Evolutionary conservation across 2,888 invertebrate species (phyloP), one percentile per base, ranked within the genome.

Genomic region (Caenorhabditis imperialis): DNA sequence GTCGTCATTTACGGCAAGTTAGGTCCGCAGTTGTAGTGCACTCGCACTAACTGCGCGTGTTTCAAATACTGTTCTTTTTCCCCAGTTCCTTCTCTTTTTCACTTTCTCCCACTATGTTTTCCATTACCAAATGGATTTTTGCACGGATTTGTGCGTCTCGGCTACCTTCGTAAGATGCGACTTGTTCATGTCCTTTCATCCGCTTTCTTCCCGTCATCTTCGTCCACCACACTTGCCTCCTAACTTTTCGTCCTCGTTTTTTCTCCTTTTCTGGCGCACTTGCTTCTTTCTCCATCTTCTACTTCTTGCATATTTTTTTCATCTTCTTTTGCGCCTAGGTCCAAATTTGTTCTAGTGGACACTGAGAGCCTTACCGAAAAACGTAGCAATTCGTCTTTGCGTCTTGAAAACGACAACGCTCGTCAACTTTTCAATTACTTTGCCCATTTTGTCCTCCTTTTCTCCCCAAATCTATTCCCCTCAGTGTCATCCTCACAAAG

Each of bases 381-480:
- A 67, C 57, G 67, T 51, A 50, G 67, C 67, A 67, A 67, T 57
- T 67, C 67, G 57, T 67, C 67, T 67, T 55, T 33, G 35, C 51
- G 48, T 67, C 67, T 67, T 67, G 67, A 58, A 67, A 67, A 67
- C 67, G 67, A 67, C 67, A 57, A 57, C 67, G 67, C 67, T 67
- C 67, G 67, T 67, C 67, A 67, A 67, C 57, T 67, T 67, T 67
- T 67, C 67, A 67, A 67, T 67, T 67, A 67, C 67, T 67, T 67
- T 67, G 57, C 57, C 57, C 44, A 57, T 42, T 67, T 63, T 63
- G 63, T 63, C 63, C 54, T 22, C 22, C 35, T 44, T 67, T 42
- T 35, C 33, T 23, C 30, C 47, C 65, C 57, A 58, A 67, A 67
- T 67, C 67, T 58, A 67, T 67, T 67, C 67, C 57, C 57, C 51